Conservation (phyloP, 2,797 vertebrate species). For the Sebastes cheni region DNA sequence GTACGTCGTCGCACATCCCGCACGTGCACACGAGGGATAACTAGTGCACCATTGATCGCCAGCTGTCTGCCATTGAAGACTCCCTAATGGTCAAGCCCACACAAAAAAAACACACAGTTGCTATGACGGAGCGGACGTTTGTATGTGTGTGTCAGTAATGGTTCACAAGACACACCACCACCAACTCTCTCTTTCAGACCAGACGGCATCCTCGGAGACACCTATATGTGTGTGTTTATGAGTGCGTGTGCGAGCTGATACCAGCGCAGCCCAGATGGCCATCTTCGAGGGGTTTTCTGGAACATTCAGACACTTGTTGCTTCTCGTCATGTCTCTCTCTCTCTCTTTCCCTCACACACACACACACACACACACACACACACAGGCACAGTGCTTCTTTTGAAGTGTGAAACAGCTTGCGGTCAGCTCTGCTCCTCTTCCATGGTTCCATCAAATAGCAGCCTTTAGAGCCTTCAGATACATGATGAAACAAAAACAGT, state of each 20-base stretch:
- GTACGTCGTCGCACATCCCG: conserved; percentile 14
- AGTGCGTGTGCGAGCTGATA: conserved; percentile 47
- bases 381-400: conserved; percentile 54
- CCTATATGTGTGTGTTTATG: conserved; percentile 41
- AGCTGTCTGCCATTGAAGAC: conserved; percentile 68
- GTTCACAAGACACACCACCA: conserved; percentile 50
- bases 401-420: conserved; percentile 80
- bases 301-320: conserved; percentile 82
- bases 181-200: conserved; percentile 58
- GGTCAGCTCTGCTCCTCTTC: conserved; percentile 71
- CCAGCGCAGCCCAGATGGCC: conserved; percentile 74
- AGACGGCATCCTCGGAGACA: conserved; percentile 64
- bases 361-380: conserved; percentile 27
- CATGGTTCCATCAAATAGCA: conserved; percentile 57
- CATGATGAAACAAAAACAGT: conserved; percentile 65
- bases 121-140: conserved; percentile 25
- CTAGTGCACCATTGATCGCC: conserved; percentile 69
- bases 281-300: conserved; percentile 75
- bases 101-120: conserved; percentile 27
- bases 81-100: conserved; percentile 65
- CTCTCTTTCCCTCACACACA: conserved; percentile 27
- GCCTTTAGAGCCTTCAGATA: conserved; percentile 62
- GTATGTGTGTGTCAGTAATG: conserved; percentile 29
- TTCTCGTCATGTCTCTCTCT: conserved; percentile 60
- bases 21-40: conserved; percentile 46